Base-by-base conservation (phyloP, 2,113 vertebrate genomes). In the Entosphenus tridentatus region DNA sequence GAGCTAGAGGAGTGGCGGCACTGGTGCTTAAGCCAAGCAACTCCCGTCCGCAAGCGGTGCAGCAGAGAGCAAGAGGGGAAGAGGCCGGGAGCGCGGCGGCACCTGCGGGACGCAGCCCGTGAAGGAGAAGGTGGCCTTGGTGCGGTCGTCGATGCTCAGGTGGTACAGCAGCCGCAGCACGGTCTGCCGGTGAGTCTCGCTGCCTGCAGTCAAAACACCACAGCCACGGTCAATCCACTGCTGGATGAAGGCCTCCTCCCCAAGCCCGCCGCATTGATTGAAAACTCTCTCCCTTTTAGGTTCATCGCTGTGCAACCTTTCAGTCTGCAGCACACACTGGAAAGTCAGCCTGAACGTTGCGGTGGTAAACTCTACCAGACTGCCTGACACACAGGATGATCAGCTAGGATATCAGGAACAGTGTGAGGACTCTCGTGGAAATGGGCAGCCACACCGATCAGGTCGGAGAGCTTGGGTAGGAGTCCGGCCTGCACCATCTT, bases 71-170 rank as follows among this genome's bases (percentile, higher is more conserved):
- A 39, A 39, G 39, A 39, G 39, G 39, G 39, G 6, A 39, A 39
- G 39, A 39, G 39, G 39, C 39, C 6, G 39, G 39, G 39, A 39
- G 39, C 39, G 39, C 39, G 5, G 39, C 3, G 81, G 71, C 82
- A 96, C 88, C 86, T 91, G 90, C 10, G 87, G 88, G 78, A 92
- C 89, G 74, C 87, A 89, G 77, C 87, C 87, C 1, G 89, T 91
- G 75, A 87, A 85, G 0, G 90, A 85, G 78, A 95, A 96, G 87
- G 89, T 84, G 16, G 87, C 85, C 75, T 88, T 90, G 77, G 86
- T 89, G 72, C 83, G 82, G 75, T 95, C 87, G 69, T 85, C 89
- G 83, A 88, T 84, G 76, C 82, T 93, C 80, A 96, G 88, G 78
- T 91, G 89, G 78, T 95, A 91, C 73, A 96, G 83, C 75, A 96